These are phyloP conservation scores for Hoplodrina ambigua DNA, from an alignment of 2,888 invertebrate genomes.

Conservation along the genomic window DNA sequence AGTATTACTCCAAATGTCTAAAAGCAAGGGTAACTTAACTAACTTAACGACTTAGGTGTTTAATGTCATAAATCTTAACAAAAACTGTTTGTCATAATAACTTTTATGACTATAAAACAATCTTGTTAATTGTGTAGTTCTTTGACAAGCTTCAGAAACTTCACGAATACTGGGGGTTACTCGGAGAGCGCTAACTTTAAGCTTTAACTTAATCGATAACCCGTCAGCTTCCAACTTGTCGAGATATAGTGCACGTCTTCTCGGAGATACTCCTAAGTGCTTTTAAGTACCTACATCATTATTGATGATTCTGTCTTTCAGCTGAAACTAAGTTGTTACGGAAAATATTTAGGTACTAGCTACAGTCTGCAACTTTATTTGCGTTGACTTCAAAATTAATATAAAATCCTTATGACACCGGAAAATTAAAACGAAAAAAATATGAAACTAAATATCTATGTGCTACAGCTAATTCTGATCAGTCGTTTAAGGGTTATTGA, in stretches of 20 bases:
- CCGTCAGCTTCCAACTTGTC: conserved; percentile 2
- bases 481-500: no score
- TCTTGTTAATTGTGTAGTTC: not conserved
- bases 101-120: not conserved
- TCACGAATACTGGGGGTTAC: not conserved
- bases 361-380: no score
- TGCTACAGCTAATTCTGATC: no score
- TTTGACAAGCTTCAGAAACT: not conserved
- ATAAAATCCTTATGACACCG: no score
- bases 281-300: not conserved
- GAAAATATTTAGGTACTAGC: not conserved
- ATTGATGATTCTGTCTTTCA: not conserved
- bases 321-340: not conserved
- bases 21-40: no score
- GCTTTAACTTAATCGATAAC: conserved; percentile 29
- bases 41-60: no score
- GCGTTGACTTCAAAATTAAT: no score
- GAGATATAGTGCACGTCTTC: conserved; percentile 5
- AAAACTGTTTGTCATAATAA: not conserved
- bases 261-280: conserved; percentile 26
- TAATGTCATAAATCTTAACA: no score
- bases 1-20: no score
- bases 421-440: not conserved
- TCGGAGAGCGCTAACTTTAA: conserved; percentile 6
- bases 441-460: no score